phyloP scores from a whole-genome alignment of 2,888 invertebrate genomes.

The Drosophila quinaria region DNA sequence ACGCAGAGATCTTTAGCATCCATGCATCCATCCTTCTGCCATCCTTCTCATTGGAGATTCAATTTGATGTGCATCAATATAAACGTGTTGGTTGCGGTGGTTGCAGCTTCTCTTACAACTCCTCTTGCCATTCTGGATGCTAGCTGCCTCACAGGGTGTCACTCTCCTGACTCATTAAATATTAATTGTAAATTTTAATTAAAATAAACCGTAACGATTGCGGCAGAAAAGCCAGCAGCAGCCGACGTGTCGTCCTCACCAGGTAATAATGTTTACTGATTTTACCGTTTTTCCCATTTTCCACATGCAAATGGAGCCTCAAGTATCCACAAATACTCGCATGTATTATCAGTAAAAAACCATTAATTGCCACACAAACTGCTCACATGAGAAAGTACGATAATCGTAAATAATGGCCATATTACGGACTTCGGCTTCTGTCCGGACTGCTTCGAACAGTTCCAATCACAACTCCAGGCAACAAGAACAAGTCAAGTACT shows the following conservation, averaged over 20 bases:
- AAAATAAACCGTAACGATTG: conserved; percentile 74
- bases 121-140: not conserved
- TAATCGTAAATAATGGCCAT: conserved; percentile 53
- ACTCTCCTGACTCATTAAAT: conserved; percentile 74
- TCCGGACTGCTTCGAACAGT: not conserved
- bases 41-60: conserved; percentile 55
- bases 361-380: conserved; percentile 68
- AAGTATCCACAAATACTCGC: conserved; percentile 21
- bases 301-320: conserved; percentile 15
- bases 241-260: conserved; percentile 4
- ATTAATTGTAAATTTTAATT: conserved; percentile 82
- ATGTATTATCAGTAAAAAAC: conserved; percentile 49
- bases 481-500: not conserved
- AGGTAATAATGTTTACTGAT: conserved; percentile 67
- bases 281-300: conserved; percentile 34
- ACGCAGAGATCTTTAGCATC: conserved; percentile 28
- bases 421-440: not conserved
- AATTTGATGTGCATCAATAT: conserved; percentile 65
- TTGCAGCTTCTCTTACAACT: conserved; percentile 22
- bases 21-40: not conserved
- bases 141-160: conserved; percentile 46
- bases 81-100: conserved; percentile 32
- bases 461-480: not conserved
- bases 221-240: conserved; percentile 19
- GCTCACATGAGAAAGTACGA: conserved; percentile 33